These are phyloP conservation scores for Halichoerus grypus DNA, from an alignment of 2,113 vertebrate genomes.

Conservation along the genomic window DNA sequence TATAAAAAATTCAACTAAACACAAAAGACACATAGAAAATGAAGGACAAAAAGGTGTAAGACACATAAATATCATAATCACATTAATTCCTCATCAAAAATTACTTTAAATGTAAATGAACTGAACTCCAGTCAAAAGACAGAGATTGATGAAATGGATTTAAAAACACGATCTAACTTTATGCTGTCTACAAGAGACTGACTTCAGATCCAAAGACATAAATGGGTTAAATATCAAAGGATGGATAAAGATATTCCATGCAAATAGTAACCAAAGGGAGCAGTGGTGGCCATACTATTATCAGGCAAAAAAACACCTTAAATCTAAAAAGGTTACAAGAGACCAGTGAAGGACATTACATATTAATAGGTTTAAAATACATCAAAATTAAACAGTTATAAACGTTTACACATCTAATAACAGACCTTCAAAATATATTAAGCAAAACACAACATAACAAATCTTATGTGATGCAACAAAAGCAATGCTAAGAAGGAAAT, in stretches of 20 bases:
- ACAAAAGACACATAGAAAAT: neutral
- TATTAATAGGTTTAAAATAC: neutral
- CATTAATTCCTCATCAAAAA: neutral
- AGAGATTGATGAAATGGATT: neutral
- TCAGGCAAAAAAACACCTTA: neutral
- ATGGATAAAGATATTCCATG: no score
- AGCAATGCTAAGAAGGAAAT: neutral
- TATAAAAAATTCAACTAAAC: neutral
- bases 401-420: neutral
- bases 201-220: neutral
- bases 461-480: neutral
- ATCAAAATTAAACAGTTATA: neutral
- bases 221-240: neutral
- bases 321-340: neutral
- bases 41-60: neutral
- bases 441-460: neutral
- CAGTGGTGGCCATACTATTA: neutral
- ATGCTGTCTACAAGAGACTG: neutral
- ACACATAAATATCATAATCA: neutral
- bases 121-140: neutral
- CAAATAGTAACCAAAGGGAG: neutral
- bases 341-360: neutral
- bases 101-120: neutral
- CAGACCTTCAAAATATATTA: neutral
- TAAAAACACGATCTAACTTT: neutral